Evolutionary conservation across 2,888 invertebrate species (phyloP).

Genomic region (Danaus chrysippus): DNA sequence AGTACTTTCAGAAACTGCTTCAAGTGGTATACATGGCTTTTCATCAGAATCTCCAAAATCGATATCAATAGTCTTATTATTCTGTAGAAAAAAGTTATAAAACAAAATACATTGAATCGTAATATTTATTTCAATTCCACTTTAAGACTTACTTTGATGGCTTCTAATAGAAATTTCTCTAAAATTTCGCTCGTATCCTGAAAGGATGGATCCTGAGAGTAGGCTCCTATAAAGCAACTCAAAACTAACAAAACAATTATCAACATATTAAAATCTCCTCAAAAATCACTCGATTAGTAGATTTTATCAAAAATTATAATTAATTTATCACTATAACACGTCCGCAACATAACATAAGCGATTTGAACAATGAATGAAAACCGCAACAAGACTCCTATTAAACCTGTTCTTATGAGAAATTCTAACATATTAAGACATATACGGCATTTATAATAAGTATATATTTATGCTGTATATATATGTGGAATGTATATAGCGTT

Average conservation of each 20-base stretch:
- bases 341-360: no score
- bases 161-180: constrained; percentile 22
- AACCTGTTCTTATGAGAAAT: no score
- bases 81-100: constrained; percentile 14
- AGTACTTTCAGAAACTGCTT: constrained; percentile 44
- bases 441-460: no score
- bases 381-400: no score
- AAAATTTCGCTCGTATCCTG: constrained; percentile 17
- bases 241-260: neutral
- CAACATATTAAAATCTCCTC: neutral
- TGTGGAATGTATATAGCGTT: no score
- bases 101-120: neutral
- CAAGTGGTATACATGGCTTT: constrained; percentile 38
- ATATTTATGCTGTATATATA: no score
- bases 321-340: no score
- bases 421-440: no score
- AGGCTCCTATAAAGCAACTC: constrained; percentile 2
- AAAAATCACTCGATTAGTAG: no score
- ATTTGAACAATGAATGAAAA: no score
- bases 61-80: constrained; percentile 22
- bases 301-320: no score
- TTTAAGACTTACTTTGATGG: constrained; percentile 18
- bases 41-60: constrained; percentile 22
- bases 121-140: neutral
- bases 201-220: neutral